A percentile compares a stretch with the other conserved stretches of the same genome.
phyloP scores from a whole-genome alignment of 2,888 invertebrate genomes.

The Sinotaia quadrata region DNA sequence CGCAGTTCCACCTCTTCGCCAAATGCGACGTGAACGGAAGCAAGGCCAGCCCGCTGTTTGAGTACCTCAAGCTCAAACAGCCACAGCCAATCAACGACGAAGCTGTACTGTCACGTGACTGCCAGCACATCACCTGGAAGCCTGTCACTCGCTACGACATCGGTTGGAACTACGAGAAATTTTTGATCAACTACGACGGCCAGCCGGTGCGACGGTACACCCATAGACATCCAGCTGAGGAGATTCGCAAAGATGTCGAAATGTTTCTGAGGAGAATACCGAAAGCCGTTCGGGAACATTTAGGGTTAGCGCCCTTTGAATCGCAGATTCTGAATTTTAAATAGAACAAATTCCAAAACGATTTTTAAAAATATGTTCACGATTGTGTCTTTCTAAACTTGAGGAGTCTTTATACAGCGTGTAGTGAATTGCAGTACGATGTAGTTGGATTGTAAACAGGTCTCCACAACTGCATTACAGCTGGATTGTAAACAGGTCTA shows the following conservation, averaged over 20 bases:
- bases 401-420: too few relatives aligned
- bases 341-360: neutral
- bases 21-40: slow-evolving; percentile 41
- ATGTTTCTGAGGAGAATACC: slow-evolving; percentile 36
- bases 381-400: too few relatives aligned
- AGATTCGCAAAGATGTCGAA: slow-evolving; percentile 39
- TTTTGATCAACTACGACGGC: slow-evolving; percentile 42
- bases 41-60: slow-evolving; percentile 36
- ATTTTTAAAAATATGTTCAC: too few relatives aligned
- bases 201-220: slow-evolving; percentile 41
- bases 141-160: slow-evolving; percentile 41
- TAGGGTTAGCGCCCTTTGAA: slow-evolving; percentile 8
- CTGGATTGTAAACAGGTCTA: too few relatives aligned
- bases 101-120: slow-evolving; percentile 32
- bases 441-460: too few relatives aligned
- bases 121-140: slow-evolving; percentile 33
- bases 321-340: neutral
- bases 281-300: slow-evolving; percentile 31
- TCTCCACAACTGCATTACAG: too few relatives aligned
- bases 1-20: slow-evolving; percentile 40
- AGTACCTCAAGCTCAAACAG: slow-evolving; percentile 39
- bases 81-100: slow-evolving; percentile 41
- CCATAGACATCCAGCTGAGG: slow-evolving; percentile 28
- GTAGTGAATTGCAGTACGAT: too few relatives aligned
- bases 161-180: slow-evolving; percentile 47